Base-by-base conservation (phyloP, 2,113 vertebrate genomes). In the Athene cunicularia region DNA sequence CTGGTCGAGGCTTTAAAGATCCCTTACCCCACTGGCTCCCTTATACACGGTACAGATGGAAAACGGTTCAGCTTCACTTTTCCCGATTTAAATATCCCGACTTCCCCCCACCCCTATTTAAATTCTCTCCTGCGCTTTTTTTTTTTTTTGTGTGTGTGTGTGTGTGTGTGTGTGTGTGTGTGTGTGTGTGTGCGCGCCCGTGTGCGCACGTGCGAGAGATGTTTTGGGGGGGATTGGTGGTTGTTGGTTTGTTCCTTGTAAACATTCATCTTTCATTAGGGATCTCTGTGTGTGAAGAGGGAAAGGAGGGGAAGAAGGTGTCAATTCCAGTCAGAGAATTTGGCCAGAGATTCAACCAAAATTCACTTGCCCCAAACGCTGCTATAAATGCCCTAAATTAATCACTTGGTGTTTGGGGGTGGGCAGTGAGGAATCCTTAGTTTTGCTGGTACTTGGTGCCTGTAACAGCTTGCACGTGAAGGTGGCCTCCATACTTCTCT, bases 61-160 rank as follows among this genome's bases (percentile, higher is more conserved):
- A 70, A 92, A 55, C 7, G 16, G 39, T n/a, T 82, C 1, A 4
- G 24, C 64, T 93, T 74, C 37, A 1, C n/a, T 93, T 59, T 32
- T 77, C 71, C 14, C 8, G 1, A 24, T 35, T 55, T 59, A 67
- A 87, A 23, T 58, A 39, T 4, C 15, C 21, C 13, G 21, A 21
- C n/a, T 43, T 62, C 13, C 8, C 13, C 7, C 4, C 0, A 0
- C 26, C 13, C 8, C 22, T 50, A 4, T 76, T 71, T 53, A 53
- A 89, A 71, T 58, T n/a, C 4, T 62, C 4, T 58, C 15, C 16
- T 24, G 6, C 1, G 39, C 39, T 27, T 35, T 28, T 4, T 17
- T 28, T 37, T 43, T 33, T 11, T 39, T 26, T 60, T 37, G 37
- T 37, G 37, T 37, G 37, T 37, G 37, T 37, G 37, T 24, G 12